Conservation (phyloP, 2,113 vertebrate genomes). For the Zingel zingel region DNA sequence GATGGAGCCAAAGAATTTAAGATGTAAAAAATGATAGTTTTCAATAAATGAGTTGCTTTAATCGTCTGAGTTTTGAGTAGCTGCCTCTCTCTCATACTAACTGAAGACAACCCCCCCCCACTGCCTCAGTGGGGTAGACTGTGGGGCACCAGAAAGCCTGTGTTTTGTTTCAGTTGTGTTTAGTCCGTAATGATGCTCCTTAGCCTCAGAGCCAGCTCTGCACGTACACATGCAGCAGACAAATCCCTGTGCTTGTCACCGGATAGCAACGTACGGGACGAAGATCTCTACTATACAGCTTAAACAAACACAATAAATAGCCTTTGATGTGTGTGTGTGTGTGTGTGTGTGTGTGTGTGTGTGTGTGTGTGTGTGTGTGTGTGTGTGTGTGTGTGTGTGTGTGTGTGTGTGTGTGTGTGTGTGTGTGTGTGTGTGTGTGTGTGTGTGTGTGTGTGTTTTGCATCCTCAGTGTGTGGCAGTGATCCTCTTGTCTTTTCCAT, state of each 20-base stretch:
- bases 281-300: conserved; percentile 20
- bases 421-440: not conserved
- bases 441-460: not conserved
- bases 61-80: not conserved
- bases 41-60: conserved; percentile 14
- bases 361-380: not conserved
- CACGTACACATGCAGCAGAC: conserved; percentile 48
- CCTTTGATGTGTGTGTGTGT: conserved; percentile 1
- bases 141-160: conserved; percentile 73
- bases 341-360: conserved; percentile 12
- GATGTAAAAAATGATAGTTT: not conserved
- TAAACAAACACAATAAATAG: conserved; percentile 19
- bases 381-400: not conserved
- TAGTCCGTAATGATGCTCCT: conserved; percentile 73
- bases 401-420: conserved; percentile 8
- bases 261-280: conserved; percentile 14
- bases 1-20: not conserved
- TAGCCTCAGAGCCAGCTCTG: conserved; percentile 50
- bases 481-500: conserved; percentile 38
- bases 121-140: conserved; percentile 59
- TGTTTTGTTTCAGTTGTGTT: conserved; percentile 71
- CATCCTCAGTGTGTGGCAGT: not conserved
- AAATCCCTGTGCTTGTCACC: conserved; percentile 52
- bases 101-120: conserved; percentile 23
- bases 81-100: conserved; percentile 17